phyloP scores from a whole-genome alignment of 2,888 invertebrate genomes.

The Aphelenchoides bicaudatus region DNA sequence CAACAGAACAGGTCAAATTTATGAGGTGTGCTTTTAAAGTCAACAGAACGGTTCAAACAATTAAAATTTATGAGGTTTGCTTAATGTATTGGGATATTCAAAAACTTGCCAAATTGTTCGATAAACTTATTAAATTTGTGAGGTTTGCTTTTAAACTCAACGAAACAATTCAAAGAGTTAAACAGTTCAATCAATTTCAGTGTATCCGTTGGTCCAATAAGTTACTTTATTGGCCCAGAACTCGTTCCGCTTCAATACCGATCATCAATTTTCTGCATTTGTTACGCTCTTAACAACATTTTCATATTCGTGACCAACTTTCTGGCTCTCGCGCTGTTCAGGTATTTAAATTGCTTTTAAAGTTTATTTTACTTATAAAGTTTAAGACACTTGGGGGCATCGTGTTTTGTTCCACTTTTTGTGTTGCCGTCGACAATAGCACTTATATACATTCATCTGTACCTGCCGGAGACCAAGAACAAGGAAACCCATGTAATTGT shows the following conservation, averaged over 20 bases:
- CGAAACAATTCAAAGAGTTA: background rate
- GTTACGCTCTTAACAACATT: conserved; percentile 45
- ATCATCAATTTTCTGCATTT: conserved; percentile 48
- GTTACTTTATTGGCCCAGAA: conserved; percentile 52
- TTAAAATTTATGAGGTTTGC: too few relatives aligned
- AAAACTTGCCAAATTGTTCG: too few relatives aligned
- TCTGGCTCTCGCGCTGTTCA: conserved; percentile 13
- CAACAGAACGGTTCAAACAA: too few relatives aligned
- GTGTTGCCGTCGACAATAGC: conserved; percentile 44
- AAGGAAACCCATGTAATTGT: conserved; percentile 31
- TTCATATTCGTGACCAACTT: conserved; percentile 50
- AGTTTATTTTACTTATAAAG: too few relatives aligned
- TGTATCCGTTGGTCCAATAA: conserved; percentile 49
- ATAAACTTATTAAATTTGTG: too few relatives aligned
- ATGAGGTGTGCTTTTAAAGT: too few relatives aligned
- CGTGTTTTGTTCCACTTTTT: conserved; percentile 46
- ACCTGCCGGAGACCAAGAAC: conserved; percentile 34
- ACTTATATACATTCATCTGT: conserved; percentile 29
- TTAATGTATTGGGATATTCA: too few relatives aligned
- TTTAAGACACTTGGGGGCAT: conserved; percentile 47
- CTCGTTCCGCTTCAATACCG: conserved; percentile 42
- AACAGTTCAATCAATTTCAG: conserved; percentile 32
- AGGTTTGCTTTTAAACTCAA: too few relatives aligned
- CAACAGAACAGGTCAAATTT: too few relatives aligned
- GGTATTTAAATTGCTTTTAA: too few relatives aligned